phyloP scores from a whole-genome alignment of 2,113 vertebrate species.

The Limnothrissa miodon region DNA sequence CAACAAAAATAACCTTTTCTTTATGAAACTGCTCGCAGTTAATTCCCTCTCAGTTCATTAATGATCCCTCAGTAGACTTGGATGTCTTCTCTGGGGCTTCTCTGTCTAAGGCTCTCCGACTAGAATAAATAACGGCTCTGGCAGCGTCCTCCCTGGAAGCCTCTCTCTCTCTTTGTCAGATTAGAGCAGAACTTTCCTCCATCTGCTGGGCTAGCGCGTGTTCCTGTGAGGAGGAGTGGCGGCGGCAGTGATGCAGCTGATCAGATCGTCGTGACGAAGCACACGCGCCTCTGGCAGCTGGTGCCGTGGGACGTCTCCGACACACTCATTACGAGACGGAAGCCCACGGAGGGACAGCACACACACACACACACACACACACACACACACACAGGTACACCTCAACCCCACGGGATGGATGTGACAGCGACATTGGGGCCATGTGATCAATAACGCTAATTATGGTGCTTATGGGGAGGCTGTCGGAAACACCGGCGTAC shows the following conservation, averaged over 20 bases:
- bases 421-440: constrained; percentile 31
- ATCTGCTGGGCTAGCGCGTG: neutral
- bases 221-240: neutral
- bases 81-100: too few species aligned
- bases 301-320: constrained; percentile 11
- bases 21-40: too few species aligned
- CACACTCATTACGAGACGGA: constrained; percentile 46
- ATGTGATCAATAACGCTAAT: constrained; percentile 48
- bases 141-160: neutral
- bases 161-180: neutral
- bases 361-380: constrained; percentile 41
- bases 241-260: neutral
- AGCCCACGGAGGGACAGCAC: constrained; percentile 35
- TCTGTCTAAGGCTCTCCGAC: neutral
- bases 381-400: neutral
- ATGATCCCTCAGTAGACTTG: too few species aligned
- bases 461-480: constrained; percentile 31
- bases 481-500: neutral
- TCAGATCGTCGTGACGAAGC: neutral
- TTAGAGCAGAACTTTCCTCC: neutral
- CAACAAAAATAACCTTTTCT: too few species aligned
- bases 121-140: neutral
- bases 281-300: neutral
- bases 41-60: too few species aligned
- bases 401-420: constrained; percentile 28